Conservation (phyloP, 2,888 invertebrate genomes). For the Euclidia mi region DNA sequence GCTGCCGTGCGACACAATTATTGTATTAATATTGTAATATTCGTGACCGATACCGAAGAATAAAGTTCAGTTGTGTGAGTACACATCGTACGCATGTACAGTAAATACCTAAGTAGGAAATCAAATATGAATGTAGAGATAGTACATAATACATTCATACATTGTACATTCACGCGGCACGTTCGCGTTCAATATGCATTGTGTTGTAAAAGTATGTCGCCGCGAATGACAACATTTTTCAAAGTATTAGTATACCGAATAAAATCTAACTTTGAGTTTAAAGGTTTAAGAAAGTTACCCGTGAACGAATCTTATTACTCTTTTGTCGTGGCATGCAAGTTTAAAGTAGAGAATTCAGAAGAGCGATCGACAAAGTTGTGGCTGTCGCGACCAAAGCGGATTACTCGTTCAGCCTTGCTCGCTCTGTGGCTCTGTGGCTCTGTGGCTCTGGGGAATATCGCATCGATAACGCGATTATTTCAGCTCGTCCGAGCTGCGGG, state of each 20-base stretch:
- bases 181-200: slow-evolving; percentile 33
- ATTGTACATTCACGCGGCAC: slow-evolving; percentile 21
- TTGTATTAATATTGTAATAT: slow-evolving; percentile 38
- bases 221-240: slow-evolving; percentile 34
- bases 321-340: slow-evolving; percentile 76
- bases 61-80: slow-evolving; percentile 30
- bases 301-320: slow-evolving; percentile 75
- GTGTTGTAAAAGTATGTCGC: slow-evolving; percentile 37
- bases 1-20: slow-evolving; percentile 35
- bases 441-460: slow-evolving; percentile 64
- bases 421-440: slow-evolving; percentile 59
- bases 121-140: slow-evolving; percentile 42
- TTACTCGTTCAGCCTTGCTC: slow-evolving; percentile 66
- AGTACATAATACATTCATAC: slow-evolving; percentile 24
- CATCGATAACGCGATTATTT: slow-evolving; percentile 76
- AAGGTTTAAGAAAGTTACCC: slow-evolving; percentile 64
- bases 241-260: slow-evolving; percentile 42
- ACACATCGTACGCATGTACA: slow-evolving; percentile 26
- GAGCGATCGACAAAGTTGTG: slow-evolving; percentile 79
- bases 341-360: slow-evolving; percentile 74
- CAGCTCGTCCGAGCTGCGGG: slow-evolving; percentile 53
- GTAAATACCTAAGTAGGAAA: slow-evolving; percentile 30
- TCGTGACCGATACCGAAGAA: slow-evolving; percentile 39
- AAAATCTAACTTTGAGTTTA: slow-evolving; percentile 59
- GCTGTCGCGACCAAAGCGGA: slow-evolving; percentile 75